Base-by-base conservation (phyloP, 2,113 vertebrate genomes). In the Crotophaga sulcirostris region DNA sequence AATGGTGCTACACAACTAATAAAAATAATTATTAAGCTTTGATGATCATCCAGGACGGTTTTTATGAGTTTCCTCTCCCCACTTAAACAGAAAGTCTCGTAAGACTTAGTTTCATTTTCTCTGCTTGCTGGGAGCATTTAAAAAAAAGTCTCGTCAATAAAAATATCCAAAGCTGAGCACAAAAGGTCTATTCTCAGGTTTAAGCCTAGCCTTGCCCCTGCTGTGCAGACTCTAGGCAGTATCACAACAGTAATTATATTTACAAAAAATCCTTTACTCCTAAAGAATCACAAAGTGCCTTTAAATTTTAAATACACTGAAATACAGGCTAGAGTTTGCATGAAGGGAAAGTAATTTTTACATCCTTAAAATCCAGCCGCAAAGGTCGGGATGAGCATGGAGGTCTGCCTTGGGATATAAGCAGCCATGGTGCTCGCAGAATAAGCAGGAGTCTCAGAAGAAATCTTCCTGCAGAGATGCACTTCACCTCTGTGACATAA, bases 11-110 rank as follows among this genome's bases (percentile, higher is more conserved):
- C 62, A 70, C 84, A 94, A 90, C 66, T 42, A 70, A 73, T 90
- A 94, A 92, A 94, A 96, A 84, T 82, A 93, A 87, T 93, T 93
- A 86, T 78, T 20, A 28, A 72, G 84, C 83, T 96, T 92, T 96
- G 79, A 96, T 95, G 88, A 89, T 84, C 31, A 81, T 87, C 70
- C 81, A 86, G 52, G n/a, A 31, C 0, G 11, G 7, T 3, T 93
- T 95, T 96, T 89, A 77, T 68, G 47, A 58, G 74, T 72, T 94
- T 94, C 94, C 68, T 59, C 81, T 90, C 64, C 42, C n/a, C 26
- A 29, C 63, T 90, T 78, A 68, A 49, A 38, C 14, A 33, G 60
- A 54, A 56, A 72, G 16, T 36, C 40, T 87, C 17, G 28, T 58
- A 31, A 76, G 36, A 75, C 13, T 56, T 73, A 80, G 81, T 77